Evolutionary conservation across 2,888 invertebrate species (phyloP), one percentile per base, ranked within the genome.

Genomic region (Hermaeophaga mercurialis): DNA sequence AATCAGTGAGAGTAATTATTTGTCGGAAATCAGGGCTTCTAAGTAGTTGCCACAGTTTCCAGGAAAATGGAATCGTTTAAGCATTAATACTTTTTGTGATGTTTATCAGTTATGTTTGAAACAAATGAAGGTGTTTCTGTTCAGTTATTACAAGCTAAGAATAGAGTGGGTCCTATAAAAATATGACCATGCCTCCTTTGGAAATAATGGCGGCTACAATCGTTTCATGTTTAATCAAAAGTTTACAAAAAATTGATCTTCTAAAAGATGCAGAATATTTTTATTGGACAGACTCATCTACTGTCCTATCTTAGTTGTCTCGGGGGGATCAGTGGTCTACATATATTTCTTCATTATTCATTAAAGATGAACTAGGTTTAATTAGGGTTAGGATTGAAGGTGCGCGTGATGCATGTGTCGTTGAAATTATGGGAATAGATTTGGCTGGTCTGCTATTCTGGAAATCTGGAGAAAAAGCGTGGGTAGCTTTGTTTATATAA

Each of bases 161-260:
- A 67, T 11, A 63, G 72, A 59, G 65, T 73, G 12, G 63, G 70
- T 14, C 24, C 70, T 12, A 62, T 1, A 64, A 67, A 44, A 62
- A 71, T 17, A 18, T 57, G 34, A 24, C 46, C 1, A 59, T 73
- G 3, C 22, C 22, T 22, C 22, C 4, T 22, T 22, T 22, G 6
- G 3, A 22, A 22, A 5, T 22, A 6, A 36, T 14, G 41, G 1
- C 52, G 71, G 12, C 48, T 74, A 9, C 71, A 8, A 9, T 28
- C 5, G 28, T 5, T 3, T 28, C 31, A 15, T 7, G 45, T 15
- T 45, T 45, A 28, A 15, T 17, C 3, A n/a, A 14, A 15, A 9
- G 5, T 45, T 17, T 45, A n/a, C 14, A 19, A 8, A 34, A 3
- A 9, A 11, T 39, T 3, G 46, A 15, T n/a, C 6, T 17, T 36